Evolutionary conservation across 2,113 vertebrate genomes (phyloP), one percentile per base, ranked within the genome.

Genomic region (Trematocara zebra): DNA sequence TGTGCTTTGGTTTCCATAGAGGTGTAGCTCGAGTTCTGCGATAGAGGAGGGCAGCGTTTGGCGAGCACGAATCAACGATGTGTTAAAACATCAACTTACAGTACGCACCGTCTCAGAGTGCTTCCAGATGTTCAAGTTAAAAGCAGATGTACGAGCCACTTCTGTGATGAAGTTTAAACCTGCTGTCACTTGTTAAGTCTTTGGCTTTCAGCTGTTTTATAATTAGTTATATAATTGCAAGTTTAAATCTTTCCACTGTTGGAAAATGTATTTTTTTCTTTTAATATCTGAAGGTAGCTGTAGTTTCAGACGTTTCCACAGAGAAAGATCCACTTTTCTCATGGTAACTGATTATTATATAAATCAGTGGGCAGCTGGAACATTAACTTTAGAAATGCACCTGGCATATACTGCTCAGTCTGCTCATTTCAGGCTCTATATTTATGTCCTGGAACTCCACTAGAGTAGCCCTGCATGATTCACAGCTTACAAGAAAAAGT

Each of bases 81-180:
- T 76, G 81, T 91, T 87, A 87, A 90, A 86, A 86, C 26, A 10
- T 78, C 53, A 76, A 49, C 53, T 61, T 83, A 35, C 67, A 74
- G 33, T 1, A 31, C 8, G 8, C 9, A 47, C 35, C 18, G n/a
- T 20, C 33, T 20, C 49, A 6, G 83, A 85, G 52, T 78, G 87
- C 69, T 84, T 90, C 87, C 88, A 90, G 89, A 89, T 89, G 87
- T 78, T 35, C 11, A 5, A 54, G 85, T 87, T 80, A 1, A 23
- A 88, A 88, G n/a, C 84, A 91, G 90, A 89, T 90, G 87, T 91
- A 15, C 33, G 35, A 47, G 59, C 78, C 28, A 67, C 74, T 85
- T 69, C 83, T 88, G 80, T 87, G 67, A 91, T 87, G 74, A 72
- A 80, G 88, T 86, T 51, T 9, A 14, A 78, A 76, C 15, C 57